Percentiles rank a stretch among this genome's conserved stretches.
Conservation (phyloP, 2,888 invertebrate species). For the Rutpela maculata region DNA sequence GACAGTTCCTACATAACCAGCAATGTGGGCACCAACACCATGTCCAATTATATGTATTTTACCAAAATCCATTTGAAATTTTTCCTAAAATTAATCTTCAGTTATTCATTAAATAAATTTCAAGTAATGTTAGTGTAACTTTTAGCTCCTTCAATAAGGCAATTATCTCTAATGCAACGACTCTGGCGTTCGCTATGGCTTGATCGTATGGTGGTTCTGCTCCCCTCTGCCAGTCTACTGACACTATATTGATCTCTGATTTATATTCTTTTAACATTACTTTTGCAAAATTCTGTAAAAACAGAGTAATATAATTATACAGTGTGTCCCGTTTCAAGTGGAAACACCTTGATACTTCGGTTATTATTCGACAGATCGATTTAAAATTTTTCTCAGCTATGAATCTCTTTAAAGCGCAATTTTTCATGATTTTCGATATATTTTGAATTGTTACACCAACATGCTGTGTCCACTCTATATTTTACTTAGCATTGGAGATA, state of each 20-base stretch:
- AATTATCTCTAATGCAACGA: constrained; percentile 76
- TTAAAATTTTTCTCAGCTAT: no score
- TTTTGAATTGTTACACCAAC: no score
- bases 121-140: constrained; percentile 61
- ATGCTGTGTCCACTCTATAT: no score
- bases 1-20: constrained; percentile 74
- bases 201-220: constrained; percentile 76
- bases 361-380: no score
- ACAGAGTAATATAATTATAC: neutral
- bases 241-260: constrained; percentile 71
- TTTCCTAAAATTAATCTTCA: constrained; percentile 47
- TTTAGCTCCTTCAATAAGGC: constrained; percentile 71
- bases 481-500: no score
- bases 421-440: no score
- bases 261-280: constrained; percentile 47
- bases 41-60: constrained; percentile 75
- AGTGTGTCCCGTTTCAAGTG: no score
- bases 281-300: constrained; percentile 59
- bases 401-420: no score
- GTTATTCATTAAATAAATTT: constrained; percentile 37
- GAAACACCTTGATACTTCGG: no score
- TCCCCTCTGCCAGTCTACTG: constrained; percentile 76
- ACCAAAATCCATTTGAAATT: constrained; percentile 51
- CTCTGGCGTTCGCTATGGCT: constrained; percentile 77
- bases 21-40: constrained; percentile 76